A percentile compares a stretch with the other conserved stretches of the same genome.
phyloP scores from a whole-genome alignment of 2,888 invertebrate genomes.

The Malacosoma neustria region DNA sequence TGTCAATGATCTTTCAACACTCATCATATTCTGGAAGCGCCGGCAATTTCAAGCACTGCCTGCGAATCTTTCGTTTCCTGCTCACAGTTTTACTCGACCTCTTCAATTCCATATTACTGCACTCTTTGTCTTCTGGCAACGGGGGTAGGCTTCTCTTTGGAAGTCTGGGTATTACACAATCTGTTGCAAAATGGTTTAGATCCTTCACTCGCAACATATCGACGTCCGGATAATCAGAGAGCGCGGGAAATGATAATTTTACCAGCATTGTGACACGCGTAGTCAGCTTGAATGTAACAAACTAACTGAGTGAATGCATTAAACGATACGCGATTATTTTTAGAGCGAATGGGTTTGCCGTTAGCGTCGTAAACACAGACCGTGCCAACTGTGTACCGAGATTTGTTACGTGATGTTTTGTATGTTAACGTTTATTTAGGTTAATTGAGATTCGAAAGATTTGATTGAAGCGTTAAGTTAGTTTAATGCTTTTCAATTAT shows the following conservation, averaged over 20 bases:
- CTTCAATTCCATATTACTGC: slow-evolving; percentile 44
- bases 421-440: background rate
- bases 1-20: no score
- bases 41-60: slow-evolving; percentile 44
- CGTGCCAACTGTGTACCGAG: background rate
- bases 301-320: slow-evolving; percentile 20
- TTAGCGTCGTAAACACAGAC: background rate
- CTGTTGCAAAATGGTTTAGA: slow-evolving; percentile 43
- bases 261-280: slow-evolving; percentile 48
- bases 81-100: slow-evolving; percentile 37
- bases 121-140: slow-evolving; percentile 58
- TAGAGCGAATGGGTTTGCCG: slow-evolving; percentile 15
- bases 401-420: background rate
- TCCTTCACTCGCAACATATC: slow-evolving; percentile 55
- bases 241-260: slow-evolving; percentile 43
- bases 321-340: slow-evolving; percentile 27
- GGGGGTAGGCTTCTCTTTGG: slow-evolving; percentile 50
- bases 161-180: slow-evolving; percentile 50
- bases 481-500: no score
- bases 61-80: slow-evolving; percentile 42
- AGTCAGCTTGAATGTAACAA: slow-evolving; percentile 26
- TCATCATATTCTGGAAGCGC: slow-evolving; percentile 55
- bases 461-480: background rate
- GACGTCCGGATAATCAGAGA: slow-evolving; percentile 42
- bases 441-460: background rate